Conservation (phyloP, 2,797 vertebrate genomes). For the Microhierax caerulescens region DNA sequence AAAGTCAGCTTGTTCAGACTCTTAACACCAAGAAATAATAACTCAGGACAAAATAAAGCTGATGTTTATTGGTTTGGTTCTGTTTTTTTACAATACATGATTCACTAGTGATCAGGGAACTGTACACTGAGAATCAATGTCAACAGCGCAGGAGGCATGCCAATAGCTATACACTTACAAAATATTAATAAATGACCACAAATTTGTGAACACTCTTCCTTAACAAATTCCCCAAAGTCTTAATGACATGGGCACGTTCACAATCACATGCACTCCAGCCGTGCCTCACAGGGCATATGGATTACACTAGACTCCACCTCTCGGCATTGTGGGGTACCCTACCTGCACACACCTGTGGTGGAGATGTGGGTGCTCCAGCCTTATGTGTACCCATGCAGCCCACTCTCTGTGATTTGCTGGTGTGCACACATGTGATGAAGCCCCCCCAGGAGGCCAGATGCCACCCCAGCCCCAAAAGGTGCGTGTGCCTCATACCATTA, state of each 20-base stretch:
- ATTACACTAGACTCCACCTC: background rate
- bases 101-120: background rate
- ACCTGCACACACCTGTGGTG: background rate
- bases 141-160: background rate
- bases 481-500: background rate
- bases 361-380: background rate
- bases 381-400: background rate
- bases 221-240: background rate
- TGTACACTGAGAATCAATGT: background rate
- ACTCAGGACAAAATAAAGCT: background rate
- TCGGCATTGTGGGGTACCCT: accelerated
- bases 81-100: background rate
- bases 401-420: background rate
- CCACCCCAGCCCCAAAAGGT: background rate
- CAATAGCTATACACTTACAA: background rate
- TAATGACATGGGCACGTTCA: background rate
- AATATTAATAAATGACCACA: background rate
- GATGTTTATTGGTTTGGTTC: background rate
- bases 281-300: background rate
- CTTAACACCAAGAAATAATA: background rate
- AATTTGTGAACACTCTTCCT: background rate
- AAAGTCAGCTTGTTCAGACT: background rate
- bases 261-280: background rate
- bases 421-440: background rate
- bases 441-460: accelerated